Percentiles rank a stretch among this genome's conserved stretches.
These are phyloP conservation scores for Poeciliopsis paucimaculata DNA, from an alignment of 2,797 vertebrate genomes.

Conservation along the genomic window DNA sequence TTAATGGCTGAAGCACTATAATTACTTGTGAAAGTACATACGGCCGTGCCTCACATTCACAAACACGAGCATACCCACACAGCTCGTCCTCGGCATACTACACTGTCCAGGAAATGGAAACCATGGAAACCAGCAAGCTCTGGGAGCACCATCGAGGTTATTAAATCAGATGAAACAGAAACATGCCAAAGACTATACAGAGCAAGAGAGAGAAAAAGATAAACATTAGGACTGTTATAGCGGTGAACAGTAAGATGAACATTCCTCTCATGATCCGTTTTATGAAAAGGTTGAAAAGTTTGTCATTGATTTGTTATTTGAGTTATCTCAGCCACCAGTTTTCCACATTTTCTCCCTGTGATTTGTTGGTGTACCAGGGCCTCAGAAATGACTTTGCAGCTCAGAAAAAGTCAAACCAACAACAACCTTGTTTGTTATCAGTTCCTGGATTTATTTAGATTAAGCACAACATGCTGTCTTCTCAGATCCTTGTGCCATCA, in stretches of 20 bases:
- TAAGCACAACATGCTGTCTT: neutral
- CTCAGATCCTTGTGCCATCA: neutral
- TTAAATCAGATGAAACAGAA: constrained; percentile 54
- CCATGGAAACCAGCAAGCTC: constrained; percentile 67
- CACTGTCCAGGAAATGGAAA: constrained; percentile 59
- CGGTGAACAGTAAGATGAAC: neutral
- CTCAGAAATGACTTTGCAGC: neutral
- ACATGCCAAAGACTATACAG: constrained; percentile 22
- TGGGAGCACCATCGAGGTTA: constrained; percentile 43
- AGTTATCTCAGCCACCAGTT: neutral
- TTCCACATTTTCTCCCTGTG: neutral
- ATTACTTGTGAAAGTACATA: constrained; percentile 57
- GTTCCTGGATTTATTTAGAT: neutral
- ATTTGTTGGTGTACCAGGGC: neutral
- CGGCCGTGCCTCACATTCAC: constrained; percentile 29
- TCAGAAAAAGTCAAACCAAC: neutral
- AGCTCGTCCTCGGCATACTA: constrained; percentile 47
- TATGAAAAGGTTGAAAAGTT: neutral
- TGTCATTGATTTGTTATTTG: neutral
- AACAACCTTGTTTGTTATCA: neutral
- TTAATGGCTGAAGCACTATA: constrained; percentile 55
- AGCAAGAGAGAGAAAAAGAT: constrained; percentile 12
- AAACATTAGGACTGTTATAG: constrained; percentile 10
- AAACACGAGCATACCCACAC: constrained; percentile 49
- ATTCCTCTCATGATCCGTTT: constrained; percentile 5